Conservation (phyloP, 53 echinoderm and acorn worm species). For the Temnopleurus reevesii region DNA sequence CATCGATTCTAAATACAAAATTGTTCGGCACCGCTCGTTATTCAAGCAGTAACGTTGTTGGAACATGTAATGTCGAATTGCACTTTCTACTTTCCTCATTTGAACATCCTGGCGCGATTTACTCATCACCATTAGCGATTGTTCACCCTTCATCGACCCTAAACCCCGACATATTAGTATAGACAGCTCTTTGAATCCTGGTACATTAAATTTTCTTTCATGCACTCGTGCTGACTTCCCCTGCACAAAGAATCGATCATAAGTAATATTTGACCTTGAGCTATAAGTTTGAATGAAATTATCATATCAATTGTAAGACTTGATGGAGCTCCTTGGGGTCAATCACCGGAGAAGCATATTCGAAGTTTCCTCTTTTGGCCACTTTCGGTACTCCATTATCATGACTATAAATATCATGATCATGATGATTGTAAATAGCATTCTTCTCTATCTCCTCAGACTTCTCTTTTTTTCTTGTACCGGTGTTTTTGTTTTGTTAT, state of each 20-base stretch:
- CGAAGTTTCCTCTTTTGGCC: not conserved
- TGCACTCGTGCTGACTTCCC: constrained; percentile 7
- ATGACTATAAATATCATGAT: no score
- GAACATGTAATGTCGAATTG: not conserved
- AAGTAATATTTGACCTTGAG: constrained; percentile 50
- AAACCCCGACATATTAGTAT: not conserved
- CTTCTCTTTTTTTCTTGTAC: no score
- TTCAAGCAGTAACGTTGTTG: not conserved
- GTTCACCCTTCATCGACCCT: not conserved
- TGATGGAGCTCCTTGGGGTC: constrained; percentile 18
- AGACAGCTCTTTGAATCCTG: not conserved
- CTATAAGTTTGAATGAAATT: constrained; percentile 27
- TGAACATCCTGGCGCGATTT: not conserved
- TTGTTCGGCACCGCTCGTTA: no score
- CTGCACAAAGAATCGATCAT: constrained; percentile 34
- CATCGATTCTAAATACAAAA: no score
- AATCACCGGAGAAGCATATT: not conserved
- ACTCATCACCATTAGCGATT: not conserved
- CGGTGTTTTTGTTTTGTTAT: no score
- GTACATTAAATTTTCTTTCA: constrained; percentile 22
- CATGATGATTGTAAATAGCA: no score
- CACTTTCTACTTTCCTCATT: not conserved
- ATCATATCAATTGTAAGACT: not conserved
- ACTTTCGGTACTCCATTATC: no score
- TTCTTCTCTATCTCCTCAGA: no score